Percentiles rank a stretch among this genome's conserved stretches.
Conservation (phyloP, 2,888 invertebrate genomes). For the Anthophora plumipes region DNA sequence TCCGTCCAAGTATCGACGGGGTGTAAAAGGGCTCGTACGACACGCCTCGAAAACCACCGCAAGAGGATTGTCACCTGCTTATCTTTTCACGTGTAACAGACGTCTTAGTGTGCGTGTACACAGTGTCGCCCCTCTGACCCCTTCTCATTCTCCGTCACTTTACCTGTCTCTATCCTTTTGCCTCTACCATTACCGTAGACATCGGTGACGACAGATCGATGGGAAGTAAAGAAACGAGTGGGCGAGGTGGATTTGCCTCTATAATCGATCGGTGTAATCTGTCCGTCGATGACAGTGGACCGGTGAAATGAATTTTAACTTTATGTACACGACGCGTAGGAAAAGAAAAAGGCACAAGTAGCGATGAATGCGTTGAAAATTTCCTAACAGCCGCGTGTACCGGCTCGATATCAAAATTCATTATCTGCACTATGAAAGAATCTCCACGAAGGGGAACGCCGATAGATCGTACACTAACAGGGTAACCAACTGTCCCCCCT, state of each 20-base stretch:
- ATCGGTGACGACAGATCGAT: constrained; percentile 59
- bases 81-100: constrained; percentile 65
- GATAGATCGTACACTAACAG: constrained; percentile 2
- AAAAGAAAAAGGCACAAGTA: not conserved
- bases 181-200: constrained; percentile 7
- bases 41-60: constrained; percentile 80
- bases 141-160: not conserved
- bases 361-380: constrained; percentile 3
- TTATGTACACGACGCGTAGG: not conserved
- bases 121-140: not conserved
- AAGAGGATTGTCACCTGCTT: constrained; percentile 84
- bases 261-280: constrained; percentile 50
- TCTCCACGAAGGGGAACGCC: not conserved
- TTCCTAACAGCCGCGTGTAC: constrained; percentile 19
- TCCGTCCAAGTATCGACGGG: constrained; percentile 48
- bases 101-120: constrained; percentile 3
- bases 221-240: constrained; percentile 48
- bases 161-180: not conserved
- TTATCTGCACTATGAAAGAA: constrained; percentile 17
- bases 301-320: constrained; percentile 6
- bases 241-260: constrained; percentile 46
- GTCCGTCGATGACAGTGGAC: constrained; percentile 14
- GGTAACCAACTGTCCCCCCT: constrained; percentile 25
- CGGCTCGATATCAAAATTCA: constrained; percentile 43
- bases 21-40: constrained; percentile 53